A percentile compares a stretch with the other conserved stretches of the same genome.
Evolutionary conservation across 1,140 invertebrate species (phyloP).

Genomic region (Vollenhovia emeryi): DNA sequence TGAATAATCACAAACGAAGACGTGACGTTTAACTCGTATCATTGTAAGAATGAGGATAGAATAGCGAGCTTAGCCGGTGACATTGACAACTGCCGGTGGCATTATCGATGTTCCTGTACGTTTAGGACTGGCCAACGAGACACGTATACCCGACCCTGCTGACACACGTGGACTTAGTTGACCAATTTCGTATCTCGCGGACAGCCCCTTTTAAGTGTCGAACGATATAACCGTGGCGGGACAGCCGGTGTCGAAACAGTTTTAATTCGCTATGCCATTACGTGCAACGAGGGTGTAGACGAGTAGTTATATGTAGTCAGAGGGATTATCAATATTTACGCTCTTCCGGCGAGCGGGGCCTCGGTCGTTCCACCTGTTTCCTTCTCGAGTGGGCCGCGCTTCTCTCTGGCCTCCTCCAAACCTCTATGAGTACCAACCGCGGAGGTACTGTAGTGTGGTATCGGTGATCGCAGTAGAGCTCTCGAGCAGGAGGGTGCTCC

Average conservation of each 20-base stretch:
- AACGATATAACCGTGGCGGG: not conserved
- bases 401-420: slow-evolving; percentile 73
- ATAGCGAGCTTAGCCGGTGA: not conserved
- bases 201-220: not conserved
- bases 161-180: not conserved
- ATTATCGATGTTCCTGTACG: slow-evolving; percentile 1
- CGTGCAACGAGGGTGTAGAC: slow-evolving; percentile 39
- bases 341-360: slow-evolving; percentile 70
- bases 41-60: slow-evolving; percentile 3
- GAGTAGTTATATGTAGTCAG: slow-evolving; percentile 66
- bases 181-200: not conserved
- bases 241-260: not conserved
- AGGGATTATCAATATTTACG: slow-evolving; percentile 84
- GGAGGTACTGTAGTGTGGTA: slow-evolving; percentile 80
- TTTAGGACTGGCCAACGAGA: slow-evolving; percentile 10
- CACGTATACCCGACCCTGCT: not conserved
- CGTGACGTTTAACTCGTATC: slow-evolving; percentile 20
- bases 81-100: slow-evolving; percentile 17
- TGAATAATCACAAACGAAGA: slow-evolving; percentile 37
- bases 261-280: slow-evolving; percentile 18
- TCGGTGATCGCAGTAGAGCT: slow-evolving; percentile 84
- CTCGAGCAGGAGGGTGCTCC: slow-evolving; percentile 82
- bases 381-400: slow-evolving; percentile 72
- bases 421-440: slow-evolving; percentile 76
- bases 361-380: slow-evolving; percentile 79